Conservation (phyloP, 2,113 vertebrate species). For the Sorex fumeus region DNA sequence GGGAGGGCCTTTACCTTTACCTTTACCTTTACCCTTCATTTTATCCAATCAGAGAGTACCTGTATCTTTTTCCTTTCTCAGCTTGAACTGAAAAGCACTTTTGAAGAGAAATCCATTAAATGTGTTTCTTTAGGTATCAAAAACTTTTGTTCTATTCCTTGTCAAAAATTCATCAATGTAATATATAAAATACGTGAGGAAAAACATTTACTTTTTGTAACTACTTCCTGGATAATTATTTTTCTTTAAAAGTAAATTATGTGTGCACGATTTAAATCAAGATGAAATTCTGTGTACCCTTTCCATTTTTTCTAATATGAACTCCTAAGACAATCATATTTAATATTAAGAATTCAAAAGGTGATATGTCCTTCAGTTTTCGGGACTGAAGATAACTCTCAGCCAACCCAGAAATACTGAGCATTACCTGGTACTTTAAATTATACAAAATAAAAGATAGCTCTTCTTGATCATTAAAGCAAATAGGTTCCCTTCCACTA, state of each 20-base stretch:
- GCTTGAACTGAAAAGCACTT: slow-evolving; percentile 4
- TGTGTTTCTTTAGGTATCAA: background rate
- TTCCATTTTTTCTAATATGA: slow-evolving; percentile 11
- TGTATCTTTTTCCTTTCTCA: slow-evolving; percentile 18
- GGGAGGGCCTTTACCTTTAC: too few species aligned
- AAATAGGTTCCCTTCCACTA: background rate
- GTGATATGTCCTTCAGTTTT: slow-evolving; percentile 4
- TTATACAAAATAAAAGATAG: slow-evolving; percentile 28
- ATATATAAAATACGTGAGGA: background rate
- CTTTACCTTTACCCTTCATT: background rate
- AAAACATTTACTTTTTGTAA: slow-evolving; percentile 22
- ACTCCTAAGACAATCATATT: background rate
- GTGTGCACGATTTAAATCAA: background rate
- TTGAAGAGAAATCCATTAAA: slow-evolving; percentile 11
- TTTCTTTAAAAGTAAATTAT: background rate
- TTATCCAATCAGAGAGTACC: background rate
- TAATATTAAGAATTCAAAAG: background rate
- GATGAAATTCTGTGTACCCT: background rate
- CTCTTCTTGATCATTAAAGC: background rate
- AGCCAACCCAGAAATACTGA: background rate
- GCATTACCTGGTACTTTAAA: slow-evolving; percentile 27
- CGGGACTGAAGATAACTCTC: too few species aligned
- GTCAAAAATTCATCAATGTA: background rate
- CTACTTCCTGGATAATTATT: background rate
- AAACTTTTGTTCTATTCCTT: slow-evolving; percentile 14